Evolutionary conservation across 2,888 invertebrate species (phyloP).

Genomic region (Leucozona laternaria): DNA sequence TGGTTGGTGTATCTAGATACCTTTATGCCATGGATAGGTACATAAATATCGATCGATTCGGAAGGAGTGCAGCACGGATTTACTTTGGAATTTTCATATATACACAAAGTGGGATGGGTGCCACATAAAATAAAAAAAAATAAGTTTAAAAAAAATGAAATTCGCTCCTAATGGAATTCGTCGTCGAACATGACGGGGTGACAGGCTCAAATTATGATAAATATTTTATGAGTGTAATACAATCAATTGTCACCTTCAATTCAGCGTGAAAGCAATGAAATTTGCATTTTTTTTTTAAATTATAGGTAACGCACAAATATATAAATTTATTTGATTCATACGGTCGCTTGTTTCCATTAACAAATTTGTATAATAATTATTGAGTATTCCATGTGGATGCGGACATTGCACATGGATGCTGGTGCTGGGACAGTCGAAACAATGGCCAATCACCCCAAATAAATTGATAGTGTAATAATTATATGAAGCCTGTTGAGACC

Average conservation of each 20-base stretch:
- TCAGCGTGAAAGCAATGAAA: constrained; percentile 66
- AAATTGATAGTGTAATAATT: neutral
- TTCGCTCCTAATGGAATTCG: constrained; percentile 69
- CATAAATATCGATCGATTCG: constrained; percentile 55
- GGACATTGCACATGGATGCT: constrained; percentile 10
- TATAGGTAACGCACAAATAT: constrained; percentile 11
- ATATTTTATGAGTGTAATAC: constrained; percentile 71
- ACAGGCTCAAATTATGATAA: constrained; percentile 72
- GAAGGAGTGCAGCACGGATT: constrained; percentile 67
- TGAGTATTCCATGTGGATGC: constrained; percentile 61
- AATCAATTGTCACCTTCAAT: constrained; percentile 75
- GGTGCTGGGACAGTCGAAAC: constrained; percentile 39
- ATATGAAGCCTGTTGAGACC: neutral
- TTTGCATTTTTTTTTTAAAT: constrained; percentile 62
- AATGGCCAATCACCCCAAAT: constrained; percentile 38
- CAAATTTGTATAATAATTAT: constrained; percentile 25
- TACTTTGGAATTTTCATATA: constrained; percentile 58
- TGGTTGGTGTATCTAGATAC: constrained; percentile 3
- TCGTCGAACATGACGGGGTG: constrained; percentile 50
- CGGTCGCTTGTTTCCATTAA: constrained; percentile 43
- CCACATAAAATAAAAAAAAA: constrained; percentile 36
- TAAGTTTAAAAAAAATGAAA: constrained; percentile 32
- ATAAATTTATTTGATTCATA: constrained; percentile 19
- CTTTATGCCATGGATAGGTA: neutral
- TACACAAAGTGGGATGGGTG: constrained; percentile 50